Conservation (phyloP, 2,888 invertebrate genomes). For the Drosophila kuntzei region DNA sequence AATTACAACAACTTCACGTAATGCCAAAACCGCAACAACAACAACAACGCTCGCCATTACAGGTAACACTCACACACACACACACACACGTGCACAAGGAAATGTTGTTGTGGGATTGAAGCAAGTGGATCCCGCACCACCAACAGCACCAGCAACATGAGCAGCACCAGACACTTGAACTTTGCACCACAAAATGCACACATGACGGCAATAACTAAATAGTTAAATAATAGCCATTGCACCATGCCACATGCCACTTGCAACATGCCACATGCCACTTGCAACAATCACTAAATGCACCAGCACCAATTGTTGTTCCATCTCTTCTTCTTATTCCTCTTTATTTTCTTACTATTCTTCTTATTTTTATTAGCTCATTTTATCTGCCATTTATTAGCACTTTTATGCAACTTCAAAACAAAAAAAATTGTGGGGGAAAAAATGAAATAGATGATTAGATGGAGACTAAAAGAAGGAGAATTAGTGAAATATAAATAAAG, state of each 20-base stretch:
- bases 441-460: not conserved
- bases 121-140: conserved; percentile 13
- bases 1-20: conserved; percentile 76
- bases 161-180: conserved; percentile 47
- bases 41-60: conserved; percentile 76
- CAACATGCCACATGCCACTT: conserved; percentile 30
- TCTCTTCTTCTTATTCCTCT: not conserved
- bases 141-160: conserved; percentile 1
- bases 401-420: not conserved
- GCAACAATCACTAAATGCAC: conserved; percentile 42
- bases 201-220: conserved; percentile 51
- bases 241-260: conserved; percentile 28
- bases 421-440: not conserved
- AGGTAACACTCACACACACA: conserved; percentile 58
- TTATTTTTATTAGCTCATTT: not conserved
- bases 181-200: conserved; percentile 65
- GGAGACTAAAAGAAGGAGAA: not conserved
- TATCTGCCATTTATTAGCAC: not conserved
- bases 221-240: conserved; percentile 30
- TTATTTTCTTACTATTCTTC: not conserved
- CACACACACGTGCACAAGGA: conserved; percentile 26
- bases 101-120: conserved; percentile 29
- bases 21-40: conserved; percentile 74
- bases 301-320: conserved; percentile 48
- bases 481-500: not conserved